Base-by-base conservation (phyloP, 1,140 invertebrate genomes). In the Ostrea edulis region DNA sequence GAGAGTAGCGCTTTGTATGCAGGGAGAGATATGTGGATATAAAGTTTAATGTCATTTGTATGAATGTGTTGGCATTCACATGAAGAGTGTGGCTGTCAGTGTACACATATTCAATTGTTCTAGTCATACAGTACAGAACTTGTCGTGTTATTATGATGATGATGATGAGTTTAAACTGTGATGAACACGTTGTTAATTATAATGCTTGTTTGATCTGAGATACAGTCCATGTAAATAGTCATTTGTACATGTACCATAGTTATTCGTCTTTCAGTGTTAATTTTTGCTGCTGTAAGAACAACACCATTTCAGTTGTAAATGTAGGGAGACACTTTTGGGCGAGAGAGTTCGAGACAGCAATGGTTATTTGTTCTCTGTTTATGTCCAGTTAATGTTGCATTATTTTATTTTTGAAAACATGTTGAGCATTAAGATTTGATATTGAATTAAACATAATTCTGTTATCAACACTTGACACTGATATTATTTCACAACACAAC, bases 231-330 rank as follows among this genome's bases (percentile, higher is more conserved):
- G 68, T 77, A 77, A 77, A 77, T 77, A 77, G 11, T 77, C 68
- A 77, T 29, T 68, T 77, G 25, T 77, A 29, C 29, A n/a, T 77
- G 25, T 77, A 29, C 29, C 29, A 71, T 71, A 9, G 22, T 25
- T 25, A 25, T 71, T 71, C 29, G 68, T 77, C 68, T 77, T 77
- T 77, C 68, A 77, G 29, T 12, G 14, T 77, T 77, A 77, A 29
- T 35, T 77, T 25, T 77, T 77, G 68, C 68, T 77, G 68, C 68
- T 77, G 68, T 77, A 29, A 35, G 68, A 77, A 77, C 68, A 77
- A 77, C 25, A 77, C 25, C 22, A 71, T 71, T 71, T 29, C 20
- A 77, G 68, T 12, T 71, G 22, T 77, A 17, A 25, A 7, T 29
- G 8, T 35, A 9, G 12, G 35, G 22, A 25, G 9, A 29, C 25